Evolutionary conservation across 2,797 vertebrate genomes (phyloP).

Genomic region (Hybognathus amarus): DNA sequence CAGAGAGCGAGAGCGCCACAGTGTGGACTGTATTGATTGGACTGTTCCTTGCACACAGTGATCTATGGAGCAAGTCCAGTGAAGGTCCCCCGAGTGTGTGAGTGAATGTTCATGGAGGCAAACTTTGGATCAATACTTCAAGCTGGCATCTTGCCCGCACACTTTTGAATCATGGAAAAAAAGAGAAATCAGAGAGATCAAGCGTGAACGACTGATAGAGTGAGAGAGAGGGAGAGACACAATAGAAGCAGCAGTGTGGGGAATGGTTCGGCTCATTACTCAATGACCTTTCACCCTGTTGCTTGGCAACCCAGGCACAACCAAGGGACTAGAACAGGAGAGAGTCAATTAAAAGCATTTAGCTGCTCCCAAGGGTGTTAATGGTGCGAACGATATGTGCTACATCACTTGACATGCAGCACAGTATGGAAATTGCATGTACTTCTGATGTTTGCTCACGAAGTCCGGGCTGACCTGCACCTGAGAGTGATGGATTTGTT

Average conservation of each 20-base stretch:
- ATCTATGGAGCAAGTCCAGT: constrained; percentile 46
- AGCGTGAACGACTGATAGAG: constrained; percentile 41
- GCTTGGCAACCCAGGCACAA: constrained; percentile 66
- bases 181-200: constrained; percentile 46
- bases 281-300: constrained; percentile 72
- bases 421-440: constrained; percentile 34
- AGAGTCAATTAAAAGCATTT: constrained; percentile 59
- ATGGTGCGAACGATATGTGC: constrained; percentile 41
- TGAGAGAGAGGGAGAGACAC: constrained; percentile 47
- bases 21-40: constrained; percentile 45
- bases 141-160: constrained; percentile 66
- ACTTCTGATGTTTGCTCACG: constrained; percentile 16
- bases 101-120: constrained; percentile 20
- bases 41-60: constrained; percentile 29
- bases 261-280: constrained; percentile 70
- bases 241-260: constrained; percentile 43
- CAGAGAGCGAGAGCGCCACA: constrained; percentile 33
- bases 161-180: constrained; percentile 35
- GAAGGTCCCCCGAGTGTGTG: constrained; percentile 28
- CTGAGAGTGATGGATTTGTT: constrained; percentile 27
- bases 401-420: constrained; percentile 43
- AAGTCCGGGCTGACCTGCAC: background rate
- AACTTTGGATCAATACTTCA: constrained; percentile 68
- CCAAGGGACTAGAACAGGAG: constrained; percentile 56
- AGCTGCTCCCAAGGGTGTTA: constrained; percentile 38